Percentiles rank a stretch among this genome's conserved stretches.
Conservation (phyloP, 2,797 vertebrate species). For the Okamejei kenojei region DNA sequence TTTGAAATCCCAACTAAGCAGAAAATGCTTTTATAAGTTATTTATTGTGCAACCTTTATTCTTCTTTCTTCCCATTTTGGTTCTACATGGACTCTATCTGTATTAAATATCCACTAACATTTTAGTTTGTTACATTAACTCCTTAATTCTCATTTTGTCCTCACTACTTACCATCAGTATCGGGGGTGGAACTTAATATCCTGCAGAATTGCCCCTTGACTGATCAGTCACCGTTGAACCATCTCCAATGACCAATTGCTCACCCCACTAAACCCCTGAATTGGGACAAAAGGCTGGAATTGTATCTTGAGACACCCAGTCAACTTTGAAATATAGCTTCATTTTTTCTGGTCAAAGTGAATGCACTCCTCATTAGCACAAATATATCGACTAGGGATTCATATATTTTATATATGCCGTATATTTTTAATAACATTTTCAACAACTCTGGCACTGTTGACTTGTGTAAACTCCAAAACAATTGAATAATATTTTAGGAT, state of each 20-base stretch:
- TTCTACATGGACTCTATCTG: background rate
- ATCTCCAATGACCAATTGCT: background rate
- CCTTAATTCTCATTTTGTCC: background rate
- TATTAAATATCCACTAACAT: background rate
- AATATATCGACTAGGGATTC: background rate
- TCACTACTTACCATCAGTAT: background rate
- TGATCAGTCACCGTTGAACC: background rate
- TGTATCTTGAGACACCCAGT: background rate
- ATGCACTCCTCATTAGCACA: background rate
- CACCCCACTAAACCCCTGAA: background rate
- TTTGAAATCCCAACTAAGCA: background rate
- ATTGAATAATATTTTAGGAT: background rate
- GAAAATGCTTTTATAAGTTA: background rate
- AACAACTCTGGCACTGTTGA: background rate
- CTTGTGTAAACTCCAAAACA: background rate
- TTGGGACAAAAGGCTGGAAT: background rate
- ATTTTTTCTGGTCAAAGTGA: background rate
- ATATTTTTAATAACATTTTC: background rate
- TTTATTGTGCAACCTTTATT: too few species aligned
- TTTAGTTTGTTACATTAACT: background rate
- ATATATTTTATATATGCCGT: background rate
- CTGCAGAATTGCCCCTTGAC: background rate
- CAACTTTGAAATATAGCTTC: background rate
- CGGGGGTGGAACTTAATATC: background rate
- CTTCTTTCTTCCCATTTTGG: background rate